Evolutionary conservation across 2,797 vertebrate species (phyloP).

Genomic region (Hemitrygon akajei): DNA sequence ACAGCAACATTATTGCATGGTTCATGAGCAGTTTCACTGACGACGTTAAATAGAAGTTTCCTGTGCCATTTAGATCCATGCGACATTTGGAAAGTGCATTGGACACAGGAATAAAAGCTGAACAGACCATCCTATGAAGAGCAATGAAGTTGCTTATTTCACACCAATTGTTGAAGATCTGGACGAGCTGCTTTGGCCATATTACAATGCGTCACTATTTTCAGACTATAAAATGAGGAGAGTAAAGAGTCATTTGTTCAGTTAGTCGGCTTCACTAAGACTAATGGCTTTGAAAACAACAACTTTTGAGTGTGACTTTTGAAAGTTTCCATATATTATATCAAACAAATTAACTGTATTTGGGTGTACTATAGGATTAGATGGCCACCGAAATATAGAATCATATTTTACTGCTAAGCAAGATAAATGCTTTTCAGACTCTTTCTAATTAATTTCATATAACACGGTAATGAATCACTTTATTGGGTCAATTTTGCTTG

Average conservation of each 20-base stretch:
- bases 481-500: neutral
- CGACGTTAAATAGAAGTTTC: neutral
- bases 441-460: constrained; percentile 7
- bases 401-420: neutral
- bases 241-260: neutral
- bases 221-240: neutral
- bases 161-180: neutral
- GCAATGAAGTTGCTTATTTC: neutral
- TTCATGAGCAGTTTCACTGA: neutral
- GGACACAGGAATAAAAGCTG: neutral
- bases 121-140: neutral
- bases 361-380: neutral
- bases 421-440: neutral
- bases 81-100: neutral
- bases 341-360: neutral
- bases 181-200: too few relatives aligned
- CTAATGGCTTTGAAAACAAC: neutral
- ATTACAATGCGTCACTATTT: neutral
- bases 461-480: neutral
- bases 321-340: neutral
- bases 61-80: too few relatives aligned
- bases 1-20: neutral
- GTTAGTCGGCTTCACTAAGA: neutral
- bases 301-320: neutral
- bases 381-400: neutral